phyloP scores from a whole-genome alignment of 2,797 vertebrate species.

The Trachurus trachurus region DNA sequence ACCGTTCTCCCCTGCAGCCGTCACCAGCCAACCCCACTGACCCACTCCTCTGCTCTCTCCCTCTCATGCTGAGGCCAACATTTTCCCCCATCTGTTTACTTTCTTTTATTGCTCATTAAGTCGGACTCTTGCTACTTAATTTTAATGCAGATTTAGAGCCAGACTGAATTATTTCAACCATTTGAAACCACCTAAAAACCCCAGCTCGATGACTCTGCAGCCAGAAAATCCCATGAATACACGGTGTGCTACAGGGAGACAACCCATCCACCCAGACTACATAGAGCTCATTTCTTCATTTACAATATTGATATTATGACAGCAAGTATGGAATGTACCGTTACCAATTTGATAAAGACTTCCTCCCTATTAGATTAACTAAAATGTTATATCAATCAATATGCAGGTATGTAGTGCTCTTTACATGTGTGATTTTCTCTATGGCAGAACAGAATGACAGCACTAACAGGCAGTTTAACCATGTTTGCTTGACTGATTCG shows the following conservation, averaged over 20 bases:
- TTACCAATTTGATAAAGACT: not conserved
- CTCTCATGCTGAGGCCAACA: constrained; percentile 19
- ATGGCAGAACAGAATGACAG: not conserved
- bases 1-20: constrained; percentile 40
- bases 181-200: constrained; percentile 16
- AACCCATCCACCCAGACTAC: not conserved
- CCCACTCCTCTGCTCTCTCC: constrained; percentile 27
- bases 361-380: not conserved
- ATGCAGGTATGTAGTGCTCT: not conserved
- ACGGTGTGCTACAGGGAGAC: constrained; percentile 8
- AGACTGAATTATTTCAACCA: constrained; percentile 14
- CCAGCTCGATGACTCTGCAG: constrained; percentile 19
- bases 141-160: constrained; percentile 34
- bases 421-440: not conserved
- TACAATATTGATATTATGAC: not conserved
- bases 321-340: not conserved
- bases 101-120: constrained; percentile 52
- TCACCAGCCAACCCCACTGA: constrained; percentile 51
- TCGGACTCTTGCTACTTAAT: constrained; percentile 11
- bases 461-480: constrained; percentile 6
- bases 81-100: constrained; percentile 34
- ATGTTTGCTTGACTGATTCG: constrained; percentile 19
- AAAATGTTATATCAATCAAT: not conserved
- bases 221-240: constrained; percentile 38
- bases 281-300: not conserved